These are phyloP conservation scores for Fabriciana adippe DNA, from an alignment of 2,888 invertebrate genomes.

Conservation along the genomic window DNA sequence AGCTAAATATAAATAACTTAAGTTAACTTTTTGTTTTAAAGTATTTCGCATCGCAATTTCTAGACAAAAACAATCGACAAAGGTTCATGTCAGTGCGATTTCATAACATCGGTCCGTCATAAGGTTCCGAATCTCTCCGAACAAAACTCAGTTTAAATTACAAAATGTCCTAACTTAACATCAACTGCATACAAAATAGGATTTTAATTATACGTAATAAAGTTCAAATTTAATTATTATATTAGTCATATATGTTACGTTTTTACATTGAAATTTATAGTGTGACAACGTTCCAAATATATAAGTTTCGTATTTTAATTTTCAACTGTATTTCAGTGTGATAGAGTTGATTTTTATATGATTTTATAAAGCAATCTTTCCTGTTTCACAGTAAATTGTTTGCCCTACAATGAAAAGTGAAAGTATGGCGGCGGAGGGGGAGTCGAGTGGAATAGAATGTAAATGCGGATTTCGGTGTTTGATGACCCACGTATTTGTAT, in stretches of 20 bases:
- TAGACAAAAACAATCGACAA: slow-evolving; percentile 52
- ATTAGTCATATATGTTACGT: slow-evolving; percentile 57
- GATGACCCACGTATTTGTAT: slow-evolving; percentile 56
- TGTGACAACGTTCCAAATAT: slow-evolving; percentile 52
- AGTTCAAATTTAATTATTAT: slow-evolving; percentile 37
- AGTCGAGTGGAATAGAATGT: slow-evolving; percentile 63
- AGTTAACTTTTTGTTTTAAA: slow-evolving; percentile 12
- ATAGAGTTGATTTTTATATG: slow-evolving; percentile 43
- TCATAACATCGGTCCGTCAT: slow-evolving; percentile 75
- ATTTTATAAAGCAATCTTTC: slow-evolving; percentile 3
- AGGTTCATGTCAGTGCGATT: slow-evolving; percentile 72
- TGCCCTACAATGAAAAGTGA: slow-evolving; percentile 81
- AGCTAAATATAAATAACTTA: background rate
- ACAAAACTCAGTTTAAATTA: slow-evolving; percentile 44
- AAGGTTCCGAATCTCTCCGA: slow-evolving; percentile 77
- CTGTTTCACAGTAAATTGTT: slow-evolving; percentile 43
- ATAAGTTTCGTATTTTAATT: slow-evolving; percentile 30
- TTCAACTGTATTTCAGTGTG: rapidly evolving
- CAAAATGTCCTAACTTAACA: background rate
- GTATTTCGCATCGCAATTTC: slow-evolving; percentile 37
- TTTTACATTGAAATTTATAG: slow-evolving; percentile 48
- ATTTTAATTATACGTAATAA: slow-evolving; percentile 39
- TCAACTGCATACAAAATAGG: slow-evolving; percentile 37
- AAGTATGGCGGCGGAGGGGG: slow-evolving; percentile 62
- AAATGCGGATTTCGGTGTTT: slow-evolving; percentile 73